These are phyloP conservation scores for Ramphastos sulfuratus DNA, from an alignment of 2,113 vertebrate species.

Conservation along the genomic window DNA sequence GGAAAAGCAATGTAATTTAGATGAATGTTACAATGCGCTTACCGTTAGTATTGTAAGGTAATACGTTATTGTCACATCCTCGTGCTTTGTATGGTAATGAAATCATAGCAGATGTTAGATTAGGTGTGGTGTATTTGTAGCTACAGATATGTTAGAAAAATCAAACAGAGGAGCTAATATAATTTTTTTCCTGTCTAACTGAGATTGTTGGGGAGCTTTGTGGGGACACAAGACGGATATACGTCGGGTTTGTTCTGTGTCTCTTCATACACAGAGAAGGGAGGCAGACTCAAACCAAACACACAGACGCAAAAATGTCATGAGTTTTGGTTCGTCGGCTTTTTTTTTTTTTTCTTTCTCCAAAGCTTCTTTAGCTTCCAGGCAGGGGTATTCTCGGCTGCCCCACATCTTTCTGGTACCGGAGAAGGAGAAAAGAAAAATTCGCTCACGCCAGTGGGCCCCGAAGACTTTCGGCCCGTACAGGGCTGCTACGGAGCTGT, in stretches of 20 bases:
- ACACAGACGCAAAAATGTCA: conserved; percentile 35
- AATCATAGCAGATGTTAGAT: conserved; percentile 70
- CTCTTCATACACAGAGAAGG: background rate
- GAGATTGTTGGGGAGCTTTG: conserved; percentile 15
- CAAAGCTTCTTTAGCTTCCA: background rate
- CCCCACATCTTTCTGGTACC: background rate
- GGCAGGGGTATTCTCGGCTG: background rate
- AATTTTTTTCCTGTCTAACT: background rate
- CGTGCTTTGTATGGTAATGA: conserved; percentile 70
- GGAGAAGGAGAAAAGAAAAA: conserved; percentile 12
- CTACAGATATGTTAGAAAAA: conserved; percentile 51
- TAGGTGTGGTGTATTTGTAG: conserved; percentile 57
- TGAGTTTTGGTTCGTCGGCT: background rate
- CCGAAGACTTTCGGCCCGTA: background rate
- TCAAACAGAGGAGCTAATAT: conserved; percentile 23
- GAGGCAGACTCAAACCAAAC: conserved; percentile 30
- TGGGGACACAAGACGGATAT: background rate
- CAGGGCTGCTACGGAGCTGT: background rate
- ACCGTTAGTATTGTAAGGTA: conserved; percentile 58
- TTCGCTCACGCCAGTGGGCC: background rate
- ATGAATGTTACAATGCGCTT: conserved; percentile 72
- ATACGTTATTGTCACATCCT: conserved; percentile 71
- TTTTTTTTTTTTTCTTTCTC: background rate
- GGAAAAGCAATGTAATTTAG: conserved; percentile 74
- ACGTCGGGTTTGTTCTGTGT: background rate